phyloP scores from a whole-genome alignment of 2,797 vertebrate genomes.

The Syngnathus acus region DNA sequence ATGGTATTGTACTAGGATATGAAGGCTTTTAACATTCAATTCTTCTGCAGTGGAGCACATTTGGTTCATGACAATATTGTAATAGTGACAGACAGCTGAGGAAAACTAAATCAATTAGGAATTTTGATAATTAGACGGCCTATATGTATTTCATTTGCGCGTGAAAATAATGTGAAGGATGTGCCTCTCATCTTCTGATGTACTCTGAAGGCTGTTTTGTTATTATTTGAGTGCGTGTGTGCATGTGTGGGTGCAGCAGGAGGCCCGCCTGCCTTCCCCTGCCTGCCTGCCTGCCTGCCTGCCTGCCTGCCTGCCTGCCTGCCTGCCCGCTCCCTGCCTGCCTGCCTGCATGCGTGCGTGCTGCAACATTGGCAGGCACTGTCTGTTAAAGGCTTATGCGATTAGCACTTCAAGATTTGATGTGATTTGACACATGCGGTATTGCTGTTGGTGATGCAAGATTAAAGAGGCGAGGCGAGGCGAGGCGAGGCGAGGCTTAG shows the following conservation, averaged over 20 bases:
- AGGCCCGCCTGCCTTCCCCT: too few species aligned
- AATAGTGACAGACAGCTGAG: neutral
- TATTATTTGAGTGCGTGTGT: neutral
- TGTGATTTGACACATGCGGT: slow-evolving; percentile 18
- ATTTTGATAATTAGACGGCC: neutral
- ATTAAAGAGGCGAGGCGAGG: too few species aligned
- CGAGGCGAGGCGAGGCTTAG: neutral
- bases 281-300: neutral
- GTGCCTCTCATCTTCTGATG: neutral
- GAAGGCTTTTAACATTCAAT: slow-evolving; percentile 6
- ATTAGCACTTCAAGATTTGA: slow-evolving; percentile 13
- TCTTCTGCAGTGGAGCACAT: slow-evolving; percentile 13
- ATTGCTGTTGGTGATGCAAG: slow-evolving; percentile 12
- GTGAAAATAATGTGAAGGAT: neutral
- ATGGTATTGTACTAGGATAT: slow-evolving; percentile 22
- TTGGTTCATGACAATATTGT: neutral
- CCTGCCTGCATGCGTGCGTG: too few species aligned
- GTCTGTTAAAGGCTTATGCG: slow-evolving; percentile 20
- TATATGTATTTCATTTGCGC: neutral
- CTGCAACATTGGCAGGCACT: neutral
- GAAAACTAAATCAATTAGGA: neutral
- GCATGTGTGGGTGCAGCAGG: neutral
- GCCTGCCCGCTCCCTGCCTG: neutral
- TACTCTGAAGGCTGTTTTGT: neutral
- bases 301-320: neutral